Evolutionary conservation across 53 echinoderm and acorn worm species (phyloP), one percentile per base, ranked within the genome.

Genomic region (Arbacia lixula): DNA sequence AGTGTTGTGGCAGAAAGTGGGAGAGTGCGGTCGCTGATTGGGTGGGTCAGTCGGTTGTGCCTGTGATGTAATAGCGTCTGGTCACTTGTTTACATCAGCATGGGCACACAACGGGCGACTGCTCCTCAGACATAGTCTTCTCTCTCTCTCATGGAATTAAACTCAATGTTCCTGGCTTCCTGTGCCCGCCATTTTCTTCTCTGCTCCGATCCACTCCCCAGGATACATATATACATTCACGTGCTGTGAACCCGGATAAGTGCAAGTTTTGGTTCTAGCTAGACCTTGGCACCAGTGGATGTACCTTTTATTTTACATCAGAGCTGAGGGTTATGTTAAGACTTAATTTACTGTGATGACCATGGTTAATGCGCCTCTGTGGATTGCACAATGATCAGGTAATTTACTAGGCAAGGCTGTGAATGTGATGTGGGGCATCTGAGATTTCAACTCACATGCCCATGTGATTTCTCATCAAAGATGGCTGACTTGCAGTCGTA

Each of bases 81-180:
- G 74, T 51, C 74, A 74, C 43, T 74, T 74, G 74, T 74, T 74
- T 29, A 74, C 21, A 53, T 74, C 20, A 53, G 19, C n/a, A 53
- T 26, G 12, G 16, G 32, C 32, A 31, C 6, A 20, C 19, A 10
- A 46, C 46, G 6, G 46, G 6, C 46, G 46, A 10, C 46, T 6
- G 14, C 46, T 46, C 14, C 46, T 46, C 46, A 6, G 6, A n/a
- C n/a, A n/a, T n/a, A n/a, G n/a, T 28, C 64, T 32, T 19, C 64
- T 32, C 10, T 33, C 34, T 33, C 33, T 14, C 64, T 24, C 41
- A 28, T 69, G 43, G 46, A 42, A 69, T 42, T 69, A 22, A 69
- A 25, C 69, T 69, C 41, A 43, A 69, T 69, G 69, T 41, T 69
- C 4, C 69, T n/a, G n/a, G n/a, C n/a, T 69, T 41, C 42, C 69